Base-by-base conservation (phyloP, 2,888 invertebrate species). In the Darwinula stevensoni region DNA sequence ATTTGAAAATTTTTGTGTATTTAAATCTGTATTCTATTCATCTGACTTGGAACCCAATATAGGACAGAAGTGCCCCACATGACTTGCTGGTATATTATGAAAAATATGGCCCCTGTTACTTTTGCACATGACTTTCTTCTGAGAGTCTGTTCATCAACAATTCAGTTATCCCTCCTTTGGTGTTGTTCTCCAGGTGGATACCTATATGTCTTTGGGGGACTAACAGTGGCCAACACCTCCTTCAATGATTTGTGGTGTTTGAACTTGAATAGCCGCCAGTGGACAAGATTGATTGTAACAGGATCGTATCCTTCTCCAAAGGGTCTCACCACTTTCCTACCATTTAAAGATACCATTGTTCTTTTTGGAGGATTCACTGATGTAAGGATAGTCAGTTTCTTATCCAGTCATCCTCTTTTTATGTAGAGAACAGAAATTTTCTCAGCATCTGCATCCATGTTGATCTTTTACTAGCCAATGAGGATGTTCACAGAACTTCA, bases 301-400 rank as follows among this genome's bases (percentile, higher is more conserved):
- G 82, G 71, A 18, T 71, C 67, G 30, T 86, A 88, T 56, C 91
- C 91, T 5, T 78, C 82, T 3, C 88, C 91, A 1, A 91, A 88
- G 55, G 86, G 86, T 31, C 82, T 82, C 48, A 80, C 86, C 17
- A 71, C 80, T 13, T 67, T 91, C 64, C 70, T 84, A n/a, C 62
- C 66, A 39, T 74, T 82, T 53, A 67, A 70, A 42, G 69, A 78
- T 43, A 65, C 61, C 39, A 58, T 91, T 39, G 61, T 80, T 37
- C 56, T 94, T 32, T 91, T 84, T 57, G 91, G 91, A 28, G 91
- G 91, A 4, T 88, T 84, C 80, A 73, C 84, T 9, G 78, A 82
- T 52, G 82, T 84, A 15, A 72, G n/a, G 6, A 18, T 18, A n/a
- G n/a, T n/a, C n/a, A n/a, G n/a, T n/a, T n/a, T 11, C 27, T 11